Conservation (phyloP, 2,113 vertebrate genomes). For the Gila orcuttii region DNA sequence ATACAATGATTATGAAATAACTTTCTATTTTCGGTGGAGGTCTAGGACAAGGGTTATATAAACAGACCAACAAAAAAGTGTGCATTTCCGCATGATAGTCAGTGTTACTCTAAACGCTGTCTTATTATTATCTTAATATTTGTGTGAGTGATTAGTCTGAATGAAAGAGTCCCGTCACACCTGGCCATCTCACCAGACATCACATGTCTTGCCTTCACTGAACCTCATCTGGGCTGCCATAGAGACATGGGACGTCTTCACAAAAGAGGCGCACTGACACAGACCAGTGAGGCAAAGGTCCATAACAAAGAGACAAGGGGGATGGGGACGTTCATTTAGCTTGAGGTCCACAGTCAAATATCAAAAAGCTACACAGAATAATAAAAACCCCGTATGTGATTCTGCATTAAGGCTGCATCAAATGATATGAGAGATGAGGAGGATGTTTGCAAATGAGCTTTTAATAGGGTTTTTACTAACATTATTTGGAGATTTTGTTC, state of each 20-base stretch:
- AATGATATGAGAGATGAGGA: background rate
- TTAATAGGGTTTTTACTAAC: background rate
- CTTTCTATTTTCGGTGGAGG: background rate
- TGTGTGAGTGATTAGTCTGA: background rate
- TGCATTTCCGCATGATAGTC: background rate
- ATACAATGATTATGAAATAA: background rate
- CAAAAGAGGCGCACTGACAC: slow-evolving; percentile 56
- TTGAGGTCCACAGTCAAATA: slow-evolving; percentile 11
- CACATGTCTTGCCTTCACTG: slow-evolving; percentile 54
- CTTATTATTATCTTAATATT: slow-evolving; percentile 17
- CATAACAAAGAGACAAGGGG: slow-evolving; percentile 45
- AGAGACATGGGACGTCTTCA: slow-evolving; percentile 51
- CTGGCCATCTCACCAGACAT: slow-evolving; percentile 54
- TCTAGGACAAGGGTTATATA: background rate
- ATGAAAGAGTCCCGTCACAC: slow-evolving; percentile 42
- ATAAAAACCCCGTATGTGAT: background rate
- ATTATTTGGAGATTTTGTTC: background rate
- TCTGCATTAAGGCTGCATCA: background rate
- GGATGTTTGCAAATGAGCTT: background rate
- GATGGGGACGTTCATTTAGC: slow-evolving; percentile 39
- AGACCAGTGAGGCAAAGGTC: slow-evolving; percentile 41
- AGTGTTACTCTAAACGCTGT: background rate
- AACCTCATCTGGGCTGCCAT: slow-evolving; percentile 59
- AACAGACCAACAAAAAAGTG: background rate
- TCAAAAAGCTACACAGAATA: slow-evolving; percentile 5